Evolutionary conservation across 2,888 invertebrate genomes (phyloP), one percentile per base, ranked within the genome.

Genomic region (Andrena camellia): DNA sequence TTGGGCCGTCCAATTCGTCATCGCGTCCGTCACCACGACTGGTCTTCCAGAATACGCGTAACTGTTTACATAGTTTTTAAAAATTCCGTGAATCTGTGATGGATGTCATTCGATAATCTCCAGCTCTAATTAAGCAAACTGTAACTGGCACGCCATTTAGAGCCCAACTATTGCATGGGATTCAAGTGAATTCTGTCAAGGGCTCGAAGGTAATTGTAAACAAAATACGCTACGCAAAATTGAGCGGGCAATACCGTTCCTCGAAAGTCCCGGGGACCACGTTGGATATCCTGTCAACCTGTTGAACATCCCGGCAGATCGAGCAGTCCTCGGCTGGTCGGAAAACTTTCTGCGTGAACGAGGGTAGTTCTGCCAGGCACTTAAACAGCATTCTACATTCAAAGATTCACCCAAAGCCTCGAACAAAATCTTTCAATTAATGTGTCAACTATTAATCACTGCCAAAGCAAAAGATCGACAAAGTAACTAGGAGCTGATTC

Each of bases 21-120:
- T 97, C 0, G 97, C 99, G 93, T 99, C 99, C 4, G 96, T 96
- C 8, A 99, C 95, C 17, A 99, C 96, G 1, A 99, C 97, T 0
- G 99, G 99, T 6, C 95, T 95, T 0, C 97, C 97, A 13, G 96
- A 95, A 91, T 97, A 97, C 0, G 98, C 98, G 88, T 95, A 95
- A 57, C 95, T 95, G 83, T 42, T 42, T 42, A n/a, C n/a, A 17
- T 17, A 42, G 1, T 42, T 17, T 42, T 42, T 42, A 42, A 42
- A 17, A 42, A 42, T 17, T 5, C 42, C 5, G 5, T 42, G 17
- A 42, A 42, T 42, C 13, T 42, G 3, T 1, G 3, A 42, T 10
- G 35, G 10, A 10, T 42, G 10, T 3, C 42, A 3, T 13, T 42
- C 42, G 10, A 42, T 42, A 42, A 42, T 13, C 10, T 10, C 35